phyloP scores from a whole-genome alignment of 1,140 invertebrate species.

The Drosophila nebulosa region DNA sequence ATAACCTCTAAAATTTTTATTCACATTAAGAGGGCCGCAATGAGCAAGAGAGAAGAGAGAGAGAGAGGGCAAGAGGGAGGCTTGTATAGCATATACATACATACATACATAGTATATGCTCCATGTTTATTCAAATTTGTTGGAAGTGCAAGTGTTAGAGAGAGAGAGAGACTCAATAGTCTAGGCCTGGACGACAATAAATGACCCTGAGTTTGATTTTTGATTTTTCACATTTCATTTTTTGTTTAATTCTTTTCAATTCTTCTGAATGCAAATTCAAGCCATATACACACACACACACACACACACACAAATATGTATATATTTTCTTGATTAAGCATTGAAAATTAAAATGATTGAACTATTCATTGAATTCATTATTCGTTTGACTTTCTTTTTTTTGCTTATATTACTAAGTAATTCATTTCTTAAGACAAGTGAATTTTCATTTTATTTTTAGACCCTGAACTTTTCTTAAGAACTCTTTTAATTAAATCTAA shows the following conservation, averaged over 20 bases:
- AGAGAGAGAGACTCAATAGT: neutral
- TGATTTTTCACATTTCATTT: neutral
- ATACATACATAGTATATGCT: neutral
- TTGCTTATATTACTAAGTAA: neutral
- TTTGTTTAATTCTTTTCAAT: neutral
- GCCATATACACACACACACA: no score
- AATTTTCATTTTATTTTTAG: no score
- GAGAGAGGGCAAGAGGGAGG: neutral
- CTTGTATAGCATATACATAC: no score
- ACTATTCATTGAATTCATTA: neutral
- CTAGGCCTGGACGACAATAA: neutral
- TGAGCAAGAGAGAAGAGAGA: neutral
- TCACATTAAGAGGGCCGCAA: neutral
- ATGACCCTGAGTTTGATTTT: neutral
- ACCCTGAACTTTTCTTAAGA: no score
- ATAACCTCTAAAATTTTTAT: slow-evolving; percentile 66
- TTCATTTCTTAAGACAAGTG: no score
- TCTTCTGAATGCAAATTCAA: neutral
- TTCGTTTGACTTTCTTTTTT: neutral
- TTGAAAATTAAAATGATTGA: neutral
- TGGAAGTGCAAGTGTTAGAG: neutral
- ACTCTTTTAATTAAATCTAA: no score
- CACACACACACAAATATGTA: neutral
- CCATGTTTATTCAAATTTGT: neutral
- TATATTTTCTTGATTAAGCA: neutral